Evolutionary conservation across 1,140 invertebrate species (phyloP), one percentile per base, ranked within the genome.

Genomic region (Bombus pyrosoma): DNA sequence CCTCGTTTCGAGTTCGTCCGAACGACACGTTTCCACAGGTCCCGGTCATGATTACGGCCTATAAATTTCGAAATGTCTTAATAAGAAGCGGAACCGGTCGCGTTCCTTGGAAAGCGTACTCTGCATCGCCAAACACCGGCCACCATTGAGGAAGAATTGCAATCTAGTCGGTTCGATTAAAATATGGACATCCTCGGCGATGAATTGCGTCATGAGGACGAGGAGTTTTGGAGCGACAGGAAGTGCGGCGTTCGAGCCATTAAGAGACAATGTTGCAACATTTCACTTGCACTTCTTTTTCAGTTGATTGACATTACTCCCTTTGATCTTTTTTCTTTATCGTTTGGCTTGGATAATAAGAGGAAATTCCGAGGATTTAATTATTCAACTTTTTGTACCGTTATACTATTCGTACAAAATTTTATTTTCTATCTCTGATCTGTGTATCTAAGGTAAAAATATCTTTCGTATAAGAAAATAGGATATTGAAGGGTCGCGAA

Each of bases 1-100:
- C 76, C 41, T 68, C 62, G 53, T 81, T 72, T 39, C 71, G 32
- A 64, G 32, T 57, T 47, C 68, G 64, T 47, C 47, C 47, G 74
- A 57, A 76, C 47, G 74, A 76, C 74, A 76, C 74, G 47, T 47
- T 76, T 57, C 43, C 57, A 53, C n/a, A 28, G 25, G 12, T 15
- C 25, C 32, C 75, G 18, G 47, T 53, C 47, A 15, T 78, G 37
- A 78, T 62, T 41, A 66, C 57, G 32, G 39, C 34, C 75, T 78
- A 78, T 78, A 59, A 78, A 78, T 78, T 62, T 78, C 75, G 75
- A 78, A 78, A 78, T 78, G 75, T 78, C 75, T 78, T 78, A 78
- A 78, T 78, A 78, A 64, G 75, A 78, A 64, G 28, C 75, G 75
- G 75, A 78, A 78, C 75, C 57, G 39, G 73, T 53, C 73, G 73